Percentiles rank a stretch among this genome's conserved stretches.
Evolutionary conservation across 2,888 invertebrate species (phyloP).

Genomic region (Drosophila mimetica): DNA sequence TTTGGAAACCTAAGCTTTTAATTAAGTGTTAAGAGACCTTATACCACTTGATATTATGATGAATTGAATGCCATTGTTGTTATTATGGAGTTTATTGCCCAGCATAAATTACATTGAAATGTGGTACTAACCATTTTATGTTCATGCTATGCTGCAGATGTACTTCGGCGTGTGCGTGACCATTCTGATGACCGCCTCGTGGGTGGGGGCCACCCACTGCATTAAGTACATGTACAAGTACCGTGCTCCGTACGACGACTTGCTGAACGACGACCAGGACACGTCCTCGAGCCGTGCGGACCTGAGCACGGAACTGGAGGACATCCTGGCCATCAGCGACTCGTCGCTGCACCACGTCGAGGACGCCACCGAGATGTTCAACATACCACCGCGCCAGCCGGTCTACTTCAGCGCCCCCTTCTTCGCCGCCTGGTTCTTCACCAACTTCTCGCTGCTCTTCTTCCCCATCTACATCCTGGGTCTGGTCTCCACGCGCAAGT

Average conservation of each 20-base stretch:
- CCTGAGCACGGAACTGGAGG: constrained; percentile 72
- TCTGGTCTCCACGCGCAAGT: constrained; percentile 89
- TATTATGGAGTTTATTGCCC: too few relatives aligned
- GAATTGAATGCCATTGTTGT: too few relatives aligned
- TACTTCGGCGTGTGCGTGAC: constrained; percentile 95
- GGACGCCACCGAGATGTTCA: constrained; percentile 83
- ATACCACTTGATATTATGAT: too few relatives aligned
- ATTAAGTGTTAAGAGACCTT: too few relatives aligned
- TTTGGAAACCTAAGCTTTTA: too few relatives aligned
- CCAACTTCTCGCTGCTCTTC: constrained; percentile 95
- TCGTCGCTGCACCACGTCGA: constrained; percentile 78
- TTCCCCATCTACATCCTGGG: constrained; percentile 94
- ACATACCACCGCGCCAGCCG: constrained; percentile 80
- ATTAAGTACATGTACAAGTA: constrained; percentile 92
- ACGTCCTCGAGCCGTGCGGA: constrained; percentile 69
- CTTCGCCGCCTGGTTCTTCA: constrained; percentile 97
- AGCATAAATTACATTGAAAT: too few relatives aligned
- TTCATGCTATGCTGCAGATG: constrained; percentile 86
- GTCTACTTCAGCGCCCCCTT: constrained; percentile 93
- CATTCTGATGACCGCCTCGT: constrained; percentile 93
- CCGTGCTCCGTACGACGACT: constrained; percentile 79
- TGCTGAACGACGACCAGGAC: constrained; percentile 74
- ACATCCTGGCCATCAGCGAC: constrained; percentile 79
- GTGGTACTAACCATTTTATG: neutral
- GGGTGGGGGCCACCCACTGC: constrained; percentile 97